Conservation (phyloP, 2,888 invertebrate genomes). For the Nephrotoma guestfalica region DNA sequence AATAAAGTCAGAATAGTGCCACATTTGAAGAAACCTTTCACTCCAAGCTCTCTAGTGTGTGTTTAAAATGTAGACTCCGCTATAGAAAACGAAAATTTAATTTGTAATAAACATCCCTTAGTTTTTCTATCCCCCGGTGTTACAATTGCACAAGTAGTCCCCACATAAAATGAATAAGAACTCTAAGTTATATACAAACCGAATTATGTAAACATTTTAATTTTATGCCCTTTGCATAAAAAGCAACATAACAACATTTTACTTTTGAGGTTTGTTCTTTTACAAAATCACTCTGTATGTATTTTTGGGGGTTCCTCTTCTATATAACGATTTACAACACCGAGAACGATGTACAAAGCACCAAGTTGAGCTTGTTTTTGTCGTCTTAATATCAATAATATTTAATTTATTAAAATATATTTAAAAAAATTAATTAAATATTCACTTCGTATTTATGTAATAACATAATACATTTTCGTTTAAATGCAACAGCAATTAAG, state of each 20-base stretch:
- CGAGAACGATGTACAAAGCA: background rate
- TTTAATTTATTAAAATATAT: background rate
- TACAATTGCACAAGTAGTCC: background rate
- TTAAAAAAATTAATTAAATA: background rate
- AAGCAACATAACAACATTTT: background rate
- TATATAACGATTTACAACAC: background rate
- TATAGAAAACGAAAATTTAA: background rate
- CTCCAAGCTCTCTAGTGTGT: too few species aligned
- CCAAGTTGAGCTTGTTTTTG: background rate
- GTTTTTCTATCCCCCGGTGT: background rate
- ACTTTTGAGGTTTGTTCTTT: background rate
- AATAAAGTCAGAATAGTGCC: too few species aligned
- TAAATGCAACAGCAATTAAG: background rate
- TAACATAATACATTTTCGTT: background rate
- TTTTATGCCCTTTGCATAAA: background rate
- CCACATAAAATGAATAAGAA: background rate
- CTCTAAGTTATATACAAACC: background rate
- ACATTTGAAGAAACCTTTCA: too few species aligned
- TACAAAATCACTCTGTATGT: background rate
- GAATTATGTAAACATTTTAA: background rate
- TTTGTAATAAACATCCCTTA: background rate
- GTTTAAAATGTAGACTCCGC: too few species aligned
- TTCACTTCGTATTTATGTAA: background rate
- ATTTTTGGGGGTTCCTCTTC: background rate
- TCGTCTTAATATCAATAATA: background rate